phyloP scores from a whole-genome alignment of 1,140 invertebrate genomes.

The Coelopa frigida region DNA sequence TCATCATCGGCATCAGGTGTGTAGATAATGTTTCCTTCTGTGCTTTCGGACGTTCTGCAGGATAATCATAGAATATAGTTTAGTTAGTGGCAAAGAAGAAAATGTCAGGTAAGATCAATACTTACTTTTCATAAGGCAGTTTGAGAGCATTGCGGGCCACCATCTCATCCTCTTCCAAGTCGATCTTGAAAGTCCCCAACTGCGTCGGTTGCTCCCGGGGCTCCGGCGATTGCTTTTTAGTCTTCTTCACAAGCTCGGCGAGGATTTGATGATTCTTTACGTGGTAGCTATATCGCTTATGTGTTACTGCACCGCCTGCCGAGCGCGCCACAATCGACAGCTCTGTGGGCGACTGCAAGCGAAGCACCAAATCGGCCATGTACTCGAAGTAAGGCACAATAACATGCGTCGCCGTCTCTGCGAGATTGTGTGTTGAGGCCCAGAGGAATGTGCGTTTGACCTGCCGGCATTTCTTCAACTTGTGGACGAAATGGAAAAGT shows the following conservation, averaged over 20 bases:
- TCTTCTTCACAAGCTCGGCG: conserved; percentile 16
- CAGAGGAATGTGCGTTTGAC: conserved; percentile 35
- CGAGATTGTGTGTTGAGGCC: conserved; percentile 24
- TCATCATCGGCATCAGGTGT: conserved; percentile 50
- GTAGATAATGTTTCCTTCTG: conserved; percentile 48
- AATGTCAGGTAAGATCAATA: background rate
- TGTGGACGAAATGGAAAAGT: conserved; percentile 28
- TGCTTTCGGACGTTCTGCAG: conserved; percentile 25
- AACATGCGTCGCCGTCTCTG: conserved; percentile 23
- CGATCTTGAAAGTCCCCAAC: conserved; percentile 37
- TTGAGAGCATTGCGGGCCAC: conserved; percentile 39
- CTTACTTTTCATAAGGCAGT: conserved; percentile 41
- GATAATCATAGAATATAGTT: too few species aligned
- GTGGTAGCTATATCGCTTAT: conserved; percentile 27
- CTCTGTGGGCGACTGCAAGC: conserved; percentile 20
- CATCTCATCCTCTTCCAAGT: conserved; percentile 38
- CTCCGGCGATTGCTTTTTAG: background rate
- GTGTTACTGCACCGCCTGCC: conserved; percentile 24
- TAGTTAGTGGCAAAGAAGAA: too few species aligned
- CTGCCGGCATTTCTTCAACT: conserved; percentile 25
- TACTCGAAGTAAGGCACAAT: conserved; percentile 35
- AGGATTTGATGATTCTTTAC: conserved; percentile 28
- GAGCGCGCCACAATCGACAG: conserved; percentile 29
- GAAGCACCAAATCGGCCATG: conserved; percentile 30
- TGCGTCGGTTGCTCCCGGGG: conserved; percentile 4